phyloP scores from a whole-genome alignment of 2,888 invertebrate species.

The Rhaphigaster nebulosa region DNA sequence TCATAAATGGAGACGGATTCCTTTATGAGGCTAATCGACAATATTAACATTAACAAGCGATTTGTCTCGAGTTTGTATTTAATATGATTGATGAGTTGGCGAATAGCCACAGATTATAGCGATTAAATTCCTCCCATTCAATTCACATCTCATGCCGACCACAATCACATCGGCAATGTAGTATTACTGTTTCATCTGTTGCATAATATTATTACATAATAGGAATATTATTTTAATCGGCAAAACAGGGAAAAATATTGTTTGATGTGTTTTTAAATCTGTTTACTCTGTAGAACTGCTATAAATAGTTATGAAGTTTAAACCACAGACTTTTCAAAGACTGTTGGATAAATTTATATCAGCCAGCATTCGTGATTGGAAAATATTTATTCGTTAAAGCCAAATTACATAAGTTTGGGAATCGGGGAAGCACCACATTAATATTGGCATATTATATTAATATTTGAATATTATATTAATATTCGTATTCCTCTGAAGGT shows the following conservation, averaged over 20 bases:
- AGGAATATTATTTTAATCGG: background rate
- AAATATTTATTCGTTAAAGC: no score
- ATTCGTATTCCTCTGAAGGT: no score
- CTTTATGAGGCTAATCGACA: background rate
- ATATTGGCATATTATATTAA: no score
- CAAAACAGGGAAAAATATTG: background rate
- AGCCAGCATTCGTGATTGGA: no score
- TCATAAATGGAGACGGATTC: background rate
- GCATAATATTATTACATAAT: background rate
- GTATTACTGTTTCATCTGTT: background rate
- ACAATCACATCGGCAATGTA: background rate
- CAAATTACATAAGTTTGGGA: no score
- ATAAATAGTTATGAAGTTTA: no score
- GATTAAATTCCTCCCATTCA: conserved; percentile 21
- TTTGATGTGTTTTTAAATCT: background rate
- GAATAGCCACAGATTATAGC: background rate
- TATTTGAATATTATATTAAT: no score
- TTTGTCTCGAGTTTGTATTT: background rate
- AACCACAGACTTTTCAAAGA: no score
- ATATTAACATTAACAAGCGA: background rate
- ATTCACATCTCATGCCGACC: background rate
- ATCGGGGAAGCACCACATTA: no score
- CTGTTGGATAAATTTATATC: no score
- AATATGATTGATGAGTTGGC: conserved; percentile 12
- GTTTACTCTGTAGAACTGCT: background rate